Percentiles rank a stretch among this genome's conserved stretches.
These are phyloP conservation scores for Callaeas wilsoni DNA, from an alignment of 2,113 vertebrate genomes.

Conservation along the genomic window DNA sequence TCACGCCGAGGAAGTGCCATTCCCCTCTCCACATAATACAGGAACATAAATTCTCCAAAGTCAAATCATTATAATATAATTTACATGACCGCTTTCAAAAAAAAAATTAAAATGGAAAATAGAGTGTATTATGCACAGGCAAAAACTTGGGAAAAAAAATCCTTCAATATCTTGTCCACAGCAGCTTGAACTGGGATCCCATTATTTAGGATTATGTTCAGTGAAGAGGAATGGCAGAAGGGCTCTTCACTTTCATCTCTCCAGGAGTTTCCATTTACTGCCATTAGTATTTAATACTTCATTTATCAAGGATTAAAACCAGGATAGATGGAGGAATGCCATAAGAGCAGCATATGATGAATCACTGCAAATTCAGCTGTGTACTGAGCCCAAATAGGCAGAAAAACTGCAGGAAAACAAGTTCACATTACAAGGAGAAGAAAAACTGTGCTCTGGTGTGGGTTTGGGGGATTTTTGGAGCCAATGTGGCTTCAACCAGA, in stretches of 20 bases:
- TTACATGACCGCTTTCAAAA: neutral
- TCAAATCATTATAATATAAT: constrained; percentile 16
- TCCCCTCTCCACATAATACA: neutral
- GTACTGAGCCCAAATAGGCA: neutral
- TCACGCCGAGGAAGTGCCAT: neutral
- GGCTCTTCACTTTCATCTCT: constrained; percentile 34
- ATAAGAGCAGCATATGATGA: neutral
- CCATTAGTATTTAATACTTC: constrained; percentile 48
- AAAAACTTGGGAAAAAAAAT: neutral
- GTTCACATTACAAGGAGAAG: neutral
- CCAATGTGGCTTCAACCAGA: neutral
- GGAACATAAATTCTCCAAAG: neutral
- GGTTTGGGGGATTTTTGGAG: neutral
- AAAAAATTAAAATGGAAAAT: neutral
- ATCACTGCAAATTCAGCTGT: neutral
- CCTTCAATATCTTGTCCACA: neutral
- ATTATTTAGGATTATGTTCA: constrained; percentile 26
- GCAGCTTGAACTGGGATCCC: neutral
- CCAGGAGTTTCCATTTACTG: constrained; percentile 20
- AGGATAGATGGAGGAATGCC: constrained; percentile 10
- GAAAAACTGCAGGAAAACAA: neutral
- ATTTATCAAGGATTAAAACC: constrained; percentile 49
- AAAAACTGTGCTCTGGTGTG: neutral
- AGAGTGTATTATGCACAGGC: neutral
- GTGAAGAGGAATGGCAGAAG: constrained; percentile 16